A percentile compares a stretch with the other conserved stretches of the same genome.
phyloP scores from a whole-genome alignment of 2,113 vertebrate genomes.

The Bufo gargarizans region DNA sequence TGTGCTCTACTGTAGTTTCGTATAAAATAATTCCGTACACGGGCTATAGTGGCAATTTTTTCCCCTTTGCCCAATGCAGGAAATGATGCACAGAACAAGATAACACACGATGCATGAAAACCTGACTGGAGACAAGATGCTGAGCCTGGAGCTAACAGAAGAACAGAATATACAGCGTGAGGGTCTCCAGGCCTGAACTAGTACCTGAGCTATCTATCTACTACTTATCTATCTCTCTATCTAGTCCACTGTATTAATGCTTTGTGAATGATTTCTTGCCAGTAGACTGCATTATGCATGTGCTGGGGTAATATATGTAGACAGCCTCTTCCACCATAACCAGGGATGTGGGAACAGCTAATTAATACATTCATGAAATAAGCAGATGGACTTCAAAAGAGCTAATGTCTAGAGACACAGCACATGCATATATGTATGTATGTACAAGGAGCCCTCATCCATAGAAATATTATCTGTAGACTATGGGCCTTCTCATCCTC shows the following conservation, averaged over 20 bases:
- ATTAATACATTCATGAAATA: conserved; percentile 21
- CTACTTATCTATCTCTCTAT: too few relatives aligned
- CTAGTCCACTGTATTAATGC: too few relatives aligned
- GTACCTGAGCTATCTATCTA: too few relatives aligned
- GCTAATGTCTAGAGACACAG: conserved; percentile 1
- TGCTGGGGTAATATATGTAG: too few relatives aligned
- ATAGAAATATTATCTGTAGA: neutral
- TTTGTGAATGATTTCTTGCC: too few relatives aligned
- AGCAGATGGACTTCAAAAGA: conserved; percentile 5
- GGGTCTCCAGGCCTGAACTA: too few relatives aligned
- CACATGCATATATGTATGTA: neutral
- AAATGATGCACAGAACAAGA: neutral
- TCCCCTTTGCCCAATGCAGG: neutral
- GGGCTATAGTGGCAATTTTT: neutral
- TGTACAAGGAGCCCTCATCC: neutral
- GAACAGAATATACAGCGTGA: too few relatives aligned
- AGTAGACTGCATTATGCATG: too few relatives aligned
- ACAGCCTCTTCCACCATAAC: too few relatives aligned
- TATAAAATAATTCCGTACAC: neutral
- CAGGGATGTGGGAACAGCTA: neutral
- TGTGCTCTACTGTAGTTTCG: neutral
- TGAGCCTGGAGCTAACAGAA: too few relatives aligned
- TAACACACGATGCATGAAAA: neutral
- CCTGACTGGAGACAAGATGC: neutral
- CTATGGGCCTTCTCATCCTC: neutral